Evolutionary conservation across 2,113 vertebrate genomes (phyloP).

Genomic region (Trematomus loennbergii): DNA sequence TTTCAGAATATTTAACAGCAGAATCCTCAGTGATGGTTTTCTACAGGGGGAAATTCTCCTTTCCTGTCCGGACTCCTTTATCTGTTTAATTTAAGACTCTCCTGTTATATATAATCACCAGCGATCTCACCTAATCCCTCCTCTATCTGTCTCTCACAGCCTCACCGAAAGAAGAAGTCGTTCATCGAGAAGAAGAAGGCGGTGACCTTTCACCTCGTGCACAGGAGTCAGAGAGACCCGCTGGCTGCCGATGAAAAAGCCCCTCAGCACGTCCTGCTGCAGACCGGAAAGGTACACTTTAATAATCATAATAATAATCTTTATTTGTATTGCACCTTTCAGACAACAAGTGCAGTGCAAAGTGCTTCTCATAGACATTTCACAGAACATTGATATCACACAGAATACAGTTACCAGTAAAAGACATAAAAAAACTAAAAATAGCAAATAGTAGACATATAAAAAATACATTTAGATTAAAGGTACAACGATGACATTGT

Average conservation of each 20-base stretch:
- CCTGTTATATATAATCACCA: not conserved
- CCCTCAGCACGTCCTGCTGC: slow-evolving; percentile 94
- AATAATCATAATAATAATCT: too few species aligned
- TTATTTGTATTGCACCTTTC: too few species aligned
- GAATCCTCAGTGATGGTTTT: not conserved
- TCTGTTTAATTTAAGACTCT: not conserved
- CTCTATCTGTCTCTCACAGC: slow-evolving; percentile 80
- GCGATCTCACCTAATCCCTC: not conserved
- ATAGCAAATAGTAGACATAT: too few species aligned
- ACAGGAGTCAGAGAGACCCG: slow-evolving; percentile 96
- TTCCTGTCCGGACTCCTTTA: too few species aligned
- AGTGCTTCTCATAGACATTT: too few species aligned
- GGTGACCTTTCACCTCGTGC: slow-evolving; percentile 95
- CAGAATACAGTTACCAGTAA: too few species aligned
- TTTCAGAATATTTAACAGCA: not conserved
- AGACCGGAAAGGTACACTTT: slow-evolving; percentile 77
- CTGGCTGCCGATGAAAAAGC: slow-evolving; percentile 94
- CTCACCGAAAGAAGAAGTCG: slow-evolving; percentile 94
- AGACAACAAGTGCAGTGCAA: too few species aligned
- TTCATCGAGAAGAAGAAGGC: slow-evolving; percentile 98
- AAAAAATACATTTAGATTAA: too few species aligned
- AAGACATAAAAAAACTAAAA: too few species aligned
- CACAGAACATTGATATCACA: too few species aligned
- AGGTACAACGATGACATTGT: too few species aligned
- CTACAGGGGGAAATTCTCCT: not conserved